A percentile compares a stretch with the other conserved stretches of the same genome.
Conservation (phyloP, 1,140 invertebrate genomes). For the Aphaenogaster rudis region DNA sequence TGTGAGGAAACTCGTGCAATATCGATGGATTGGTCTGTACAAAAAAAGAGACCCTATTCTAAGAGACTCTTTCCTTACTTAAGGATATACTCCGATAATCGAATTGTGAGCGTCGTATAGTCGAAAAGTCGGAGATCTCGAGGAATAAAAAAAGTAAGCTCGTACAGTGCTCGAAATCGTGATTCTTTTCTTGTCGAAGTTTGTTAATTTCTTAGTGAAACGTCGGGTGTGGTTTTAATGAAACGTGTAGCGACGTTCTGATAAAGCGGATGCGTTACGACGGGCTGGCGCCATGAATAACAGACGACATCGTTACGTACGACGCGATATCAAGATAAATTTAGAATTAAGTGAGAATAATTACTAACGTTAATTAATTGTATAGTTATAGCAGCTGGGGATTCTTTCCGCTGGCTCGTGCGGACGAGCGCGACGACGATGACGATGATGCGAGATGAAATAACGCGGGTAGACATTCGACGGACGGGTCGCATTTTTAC, state of each 20-base stretch:
- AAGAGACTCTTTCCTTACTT: constrained; percentile 34
- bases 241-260: constrained; percentile 24
- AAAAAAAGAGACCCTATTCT: constrained; percentile 15
- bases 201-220: constrained; percentile 49
- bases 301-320: constrained; percentile 40
- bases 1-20: constrained; percentile 61
- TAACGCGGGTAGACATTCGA: constrained; percentile 6
- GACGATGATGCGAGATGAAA: constrained; percentile 19
- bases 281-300: constrained; percentile 10
- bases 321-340: constrained; percentile 69
- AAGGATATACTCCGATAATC: constrained; percentile 10
- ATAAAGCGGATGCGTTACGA: constrained; percentile 1
- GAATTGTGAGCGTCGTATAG: constrained; percentile 16
- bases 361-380: constrained; percentile 81
- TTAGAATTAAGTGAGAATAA: constrained; percentile 78
- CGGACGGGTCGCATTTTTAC: constrained; percentile 70
- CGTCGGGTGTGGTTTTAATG: constrained; percentile 9
- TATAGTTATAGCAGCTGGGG: constrained; percentile 78
- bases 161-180: constrained; percentile 30
- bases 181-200: constrained; percentile 49
- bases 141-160: constrained; percentile 4
- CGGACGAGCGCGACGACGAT: constrained; percentile 41
- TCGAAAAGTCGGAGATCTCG: constrained; percentile 1
- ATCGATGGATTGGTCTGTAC: constrained; percentile 68
- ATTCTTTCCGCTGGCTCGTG: constrained; percentile 66